Conservation (phyloP, 2,113 vertebrate genomes). For the Phrynosoma platyrhinos region DNA sequence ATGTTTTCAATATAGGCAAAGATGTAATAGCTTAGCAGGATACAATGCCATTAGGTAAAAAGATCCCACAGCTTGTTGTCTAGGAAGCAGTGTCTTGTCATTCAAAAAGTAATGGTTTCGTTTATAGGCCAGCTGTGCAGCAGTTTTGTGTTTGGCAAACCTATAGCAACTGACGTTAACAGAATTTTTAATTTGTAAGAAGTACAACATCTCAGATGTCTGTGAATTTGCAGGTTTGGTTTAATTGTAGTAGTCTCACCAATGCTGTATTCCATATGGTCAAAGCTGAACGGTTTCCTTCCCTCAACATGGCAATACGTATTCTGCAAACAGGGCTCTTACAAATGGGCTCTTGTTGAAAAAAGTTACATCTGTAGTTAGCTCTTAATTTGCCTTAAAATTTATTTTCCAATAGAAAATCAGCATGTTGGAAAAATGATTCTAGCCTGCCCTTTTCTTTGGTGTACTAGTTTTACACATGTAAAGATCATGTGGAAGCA, state of each 20-base stretch:
- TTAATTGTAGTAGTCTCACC: background rate
- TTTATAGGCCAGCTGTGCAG: background rate
- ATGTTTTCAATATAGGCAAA: background rate
- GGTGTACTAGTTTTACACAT: background rate
- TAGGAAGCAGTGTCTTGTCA: background rate
- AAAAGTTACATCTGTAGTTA: too few relatives aligned
- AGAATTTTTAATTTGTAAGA: background rate
- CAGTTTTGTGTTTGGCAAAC: background rate
- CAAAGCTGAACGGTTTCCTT: too few relatives aligned
- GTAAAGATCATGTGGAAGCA: too few relatives aligned
- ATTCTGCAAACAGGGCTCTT: too few relatives aligned
- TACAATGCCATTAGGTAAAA: background rate
- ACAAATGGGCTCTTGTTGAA: too few relatives aligned
- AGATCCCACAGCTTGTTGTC: background rate
- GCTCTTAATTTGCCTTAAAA: too few relatives aligned
- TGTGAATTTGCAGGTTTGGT: background rate
- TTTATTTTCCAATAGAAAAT: too few relatives aligned
- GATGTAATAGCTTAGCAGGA: background rate
- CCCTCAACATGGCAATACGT: too few relatives aligned
- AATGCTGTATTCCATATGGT: too few relatives aligned
- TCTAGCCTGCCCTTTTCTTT: background rate
- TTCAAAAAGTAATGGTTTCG: background rate
- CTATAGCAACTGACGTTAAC: background rate
- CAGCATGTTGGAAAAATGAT: background rate
- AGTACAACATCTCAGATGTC: background rate